Percentiles rank a stretch among this genome's conserved stretches.
These are phyloP conservation scores for Halyomorpha halys DNA, from an alignment of 1,140 invertebrate species.

Conservation along the genomic window DNA sequence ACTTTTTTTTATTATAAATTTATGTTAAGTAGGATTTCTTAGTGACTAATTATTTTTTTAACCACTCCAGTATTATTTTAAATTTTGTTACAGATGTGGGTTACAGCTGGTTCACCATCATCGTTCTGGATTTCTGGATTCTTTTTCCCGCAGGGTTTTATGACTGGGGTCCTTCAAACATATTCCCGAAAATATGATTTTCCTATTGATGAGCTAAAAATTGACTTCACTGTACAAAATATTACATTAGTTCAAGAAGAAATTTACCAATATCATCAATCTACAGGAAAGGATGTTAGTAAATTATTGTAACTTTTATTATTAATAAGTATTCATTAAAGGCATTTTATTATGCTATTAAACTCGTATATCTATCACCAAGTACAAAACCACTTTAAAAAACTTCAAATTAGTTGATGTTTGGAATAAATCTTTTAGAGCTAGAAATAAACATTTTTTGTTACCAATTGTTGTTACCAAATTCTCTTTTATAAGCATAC, in stretches of 20 bases:
- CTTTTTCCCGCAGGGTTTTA: slow-evolving; percentile 83
- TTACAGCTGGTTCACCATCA: slow-evolving; percentile 51
- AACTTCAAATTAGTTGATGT: too few species aligned
- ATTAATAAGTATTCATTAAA: too few species aligned
- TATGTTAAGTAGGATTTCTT: neutral
- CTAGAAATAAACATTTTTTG: too few species aligned
- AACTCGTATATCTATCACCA: too few species aligned
- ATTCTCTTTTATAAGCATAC: too few species aligned
- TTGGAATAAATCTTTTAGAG: too few species aligned
- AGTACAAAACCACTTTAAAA: too few species aligned
- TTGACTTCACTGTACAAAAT: slow-evolving; percentile 55
- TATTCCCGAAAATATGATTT: slow-evolving; percentile 69
- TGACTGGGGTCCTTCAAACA: slow-evolving; percentile 77
- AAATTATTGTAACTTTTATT: too few species aligned
- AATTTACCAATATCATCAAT: slow-evolving; percentile 43
- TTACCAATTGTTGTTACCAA: too few species aligned
- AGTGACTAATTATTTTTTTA: neutral
- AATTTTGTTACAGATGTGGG: slow-evolving; percentile 51
- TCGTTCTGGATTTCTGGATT: slow-evolving; percentile 86
- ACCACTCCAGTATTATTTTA: neutral
- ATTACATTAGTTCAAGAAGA: slow-evolving; percentile 54
- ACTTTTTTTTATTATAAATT: too few species aligned
- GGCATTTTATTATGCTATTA: too few species aligned
- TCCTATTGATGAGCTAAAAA: slow-evolving; percentile 74
- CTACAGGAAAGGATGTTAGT: slow-evolving; percentile 35